Evolutionary conservation across 2,888 invertebrate genomes (phyloP).

Genomic region (Epinotia bilunana): DNA sequence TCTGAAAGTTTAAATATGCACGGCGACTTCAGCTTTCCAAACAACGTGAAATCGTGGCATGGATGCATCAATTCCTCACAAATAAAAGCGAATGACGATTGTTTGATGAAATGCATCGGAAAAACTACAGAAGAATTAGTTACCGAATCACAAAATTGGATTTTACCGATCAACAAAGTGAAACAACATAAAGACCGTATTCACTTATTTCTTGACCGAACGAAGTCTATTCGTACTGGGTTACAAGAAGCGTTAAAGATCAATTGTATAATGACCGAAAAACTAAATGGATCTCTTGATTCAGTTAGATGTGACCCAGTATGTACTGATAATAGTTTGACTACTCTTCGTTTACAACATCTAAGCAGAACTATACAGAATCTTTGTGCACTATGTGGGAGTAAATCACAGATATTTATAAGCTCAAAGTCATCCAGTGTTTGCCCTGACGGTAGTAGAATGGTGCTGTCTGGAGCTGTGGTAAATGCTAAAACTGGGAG

Average conservation of each 20-base stretch:
- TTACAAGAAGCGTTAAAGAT: slow-evolving; percentile 60
- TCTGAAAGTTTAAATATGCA: slow-evolving; percentile 79
- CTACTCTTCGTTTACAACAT: slow-evolving; percentile 66
- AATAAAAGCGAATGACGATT: slow-evolving; percentile 47
- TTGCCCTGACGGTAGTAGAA: slow-evolving; percentile 51
- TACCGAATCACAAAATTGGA: slow-evolving; percentile 76
- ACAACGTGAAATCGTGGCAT: slow-evolving; percentile 84
- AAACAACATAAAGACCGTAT: slow-evolving; percentile 73
- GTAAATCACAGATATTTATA: slow-evolving; percentile 55
- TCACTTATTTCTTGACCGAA: slow-evolving; percentile 82
- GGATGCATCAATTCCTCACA: slow-evolving; percentile 54
- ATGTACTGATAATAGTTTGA: slow-evolving; percentile 60
- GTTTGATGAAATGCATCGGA: slow-evolving; percentile 61
- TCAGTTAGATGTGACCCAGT: slow-evolving; percentile 60
- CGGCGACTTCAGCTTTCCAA: slow-evolving; percentile 88
- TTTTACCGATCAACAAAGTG: slow-evolving; percentile 71
- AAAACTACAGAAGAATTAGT: slow-evolving; percentile 67
- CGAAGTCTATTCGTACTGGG: slow-evolving; percentile 60
- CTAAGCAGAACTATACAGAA: slow-evolving; percentile 63
- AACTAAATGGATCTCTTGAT: slow-evolving; percentile 50
- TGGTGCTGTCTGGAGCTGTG: slow-evolving; percentile 85
- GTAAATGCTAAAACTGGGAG: slow-evolving; percentile 82
- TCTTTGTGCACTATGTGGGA: slow-evolving; percentile 56
- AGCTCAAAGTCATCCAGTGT: slow-evolving; percentile 73
- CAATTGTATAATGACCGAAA: slow-evolving; percentile 55